Base-by-base conservation (phyloP, 2,888 invertebrate species). In the Eilema sororculum region DNA sequence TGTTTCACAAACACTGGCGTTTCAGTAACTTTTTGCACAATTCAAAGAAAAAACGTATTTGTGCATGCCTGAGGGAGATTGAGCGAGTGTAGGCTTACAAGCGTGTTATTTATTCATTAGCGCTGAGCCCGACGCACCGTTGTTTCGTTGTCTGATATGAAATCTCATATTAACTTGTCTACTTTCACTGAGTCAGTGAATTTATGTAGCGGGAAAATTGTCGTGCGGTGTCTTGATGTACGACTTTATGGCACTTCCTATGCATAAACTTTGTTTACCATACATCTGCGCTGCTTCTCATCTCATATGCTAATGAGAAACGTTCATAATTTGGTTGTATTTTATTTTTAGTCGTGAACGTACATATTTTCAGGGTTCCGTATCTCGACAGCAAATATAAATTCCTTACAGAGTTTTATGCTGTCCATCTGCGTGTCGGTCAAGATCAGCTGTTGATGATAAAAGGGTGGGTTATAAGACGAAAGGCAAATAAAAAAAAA, bases 151-250 rank as follows among this genome's bases (percentile, higher is more conserved):
- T 82, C 82, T 83, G 84, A 88, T 87, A 87, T 89, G 89, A 90
- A 90, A 90, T 89, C 88, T 90, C 89, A 87, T 90, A 91, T 91
- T 90, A 91, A 88, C 90, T 89, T 91, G 89, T 91, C 89, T 88
- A 86, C 91, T 89, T 89, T 87, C 84, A 81, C 81, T 81, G 84
- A 83, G 86, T 83, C 86, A 73, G 79, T 78, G 83, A 89, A 91
- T 91, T 91, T 91, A 91, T 91, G 88, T 89, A 86, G 87, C 87
- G 80, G 72, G 89, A 86, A 90, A 90, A 90, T 90, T 90, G 87
- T 90, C 88, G 81, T 79, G 80, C 79, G 82, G 80, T 80, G 80
- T 79, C 81, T 85, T 88, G 87, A 88, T 86, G 83, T 86, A 89
- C 80, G 79, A 80, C 84, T 79, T 84, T 86, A 86, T 86, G 85